A percentile compares a stretch with the other conserved stretches of the same genome.
Conservation (phyloP, 2,888 invertebrate species). For the Coelogynopora nodosa region DNA sequence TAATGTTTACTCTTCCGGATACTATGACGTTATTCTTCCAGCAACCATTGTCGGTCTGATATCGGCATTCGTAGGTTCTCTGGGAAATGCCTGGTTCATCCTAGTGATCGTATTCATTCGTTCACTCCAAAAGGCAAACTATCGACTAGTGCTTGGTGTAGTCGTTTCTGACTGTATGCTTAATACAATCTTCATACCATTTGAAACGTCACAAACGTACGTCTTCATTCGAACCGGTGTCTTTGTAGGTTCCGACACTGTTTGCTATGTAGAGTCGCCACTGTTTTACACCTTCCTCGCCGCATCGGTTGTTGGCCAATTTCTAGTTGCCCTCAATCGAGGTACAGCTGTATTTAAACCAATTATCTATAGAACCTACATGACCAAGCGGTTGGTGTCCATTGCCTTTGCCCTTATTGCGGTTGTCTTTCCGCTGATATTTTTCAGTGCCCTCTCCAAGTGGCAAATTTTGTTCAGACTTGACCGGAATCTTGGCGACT, state of each 20-base stretch:
- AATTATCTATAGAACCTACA: background rate
- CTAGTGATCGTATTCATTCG: background rate
- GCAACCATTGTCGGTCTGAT: background rate
- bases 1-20: background rate
- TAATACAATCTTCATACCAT: background rate
- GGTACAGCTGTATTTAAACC: background rate
- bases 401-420: background rate
- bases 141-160: background rate
- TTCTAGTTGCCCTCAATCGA: background rate
- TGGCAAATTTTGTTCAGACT: background rate
- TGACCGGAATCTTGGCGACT: background rate
- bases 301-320: background rate
- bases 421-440: background rate
- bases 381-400: background rate
- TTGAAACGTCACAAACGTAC: background rate
- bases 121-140: background rate
- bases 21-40: background rate
- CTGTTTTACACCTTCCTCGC: background rate
- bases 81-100: constrained; percentile 5
- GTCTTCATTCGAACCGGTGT: constrained; percentile 1
- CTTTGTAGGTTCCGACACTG: background rate
- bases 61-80: background rate
- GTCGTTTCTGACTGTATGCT: background rate
- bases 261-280: background rate
- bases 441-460: background rate